These are phyloP conservation scores for Crotalus helleri DNA, from an alignment of 2,113 vertebrate genomes.

Conservation along the genomic window DNA sequence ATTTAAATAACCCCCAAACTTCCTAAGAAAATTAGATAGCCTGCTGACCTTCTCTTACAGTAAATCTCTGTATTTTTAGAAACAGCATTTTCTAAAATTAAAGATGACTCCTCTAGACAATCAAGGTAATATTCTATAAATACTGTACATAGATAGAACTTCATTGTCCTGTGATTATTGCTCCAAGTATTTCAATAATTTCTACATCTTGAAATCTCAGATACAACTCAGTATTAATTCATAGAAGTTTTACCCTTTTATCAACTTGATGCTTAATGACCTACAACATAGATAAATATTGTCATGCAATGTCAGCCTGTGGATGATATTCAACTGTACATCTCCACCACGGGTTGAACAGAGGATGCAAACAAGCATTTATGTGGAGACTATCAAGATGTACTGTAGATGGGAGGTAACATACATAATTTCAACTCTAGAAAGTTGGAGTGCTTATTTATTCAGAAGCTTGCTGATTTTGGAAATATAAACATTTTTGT, in stretches of 20 bases:
- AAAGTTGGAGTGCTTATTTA: not conserved
- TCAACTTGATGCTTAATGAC: not conserved
- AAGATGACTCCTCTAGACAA: not conserved
- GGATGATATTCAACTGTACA: not conserved
- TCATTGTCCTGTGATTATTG: not conserved
- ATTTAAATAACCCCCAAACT: not conserved
- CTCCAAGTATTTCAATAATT: not conserved
- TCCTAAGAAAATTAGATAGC: not conserved
- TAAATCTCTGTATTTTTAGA: not conserved
- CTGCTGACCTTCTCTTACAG: not conserved
- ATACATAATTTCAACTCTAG: not conserved
- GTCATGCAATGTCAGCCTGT: not conserved
- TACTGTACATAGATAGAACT: not conserved
- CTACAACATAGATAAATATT: not conserved
- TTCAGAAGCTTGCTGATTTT: not conserved
- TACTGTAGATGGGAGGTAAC: not conserved
- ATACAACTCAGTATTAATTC: not conserved
- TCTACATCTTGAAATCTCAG: not conserved
- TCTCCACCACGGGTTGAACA: not conserved
- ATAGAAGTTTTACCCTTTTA: not conserved
- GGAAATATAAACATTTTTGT: not conserved
- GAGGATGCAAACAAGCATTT: not conserved
- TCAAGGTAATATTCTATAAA: not conserved
- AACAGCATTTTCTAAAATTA: not conserved
- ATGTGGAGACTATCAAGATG: not conserved